Evolutionary conservation across 2,888 invertebrate genomes (phyloP), one percentile per base, ranked within the genome.

Genomic region (Sclerodermus sp.): DNA sequence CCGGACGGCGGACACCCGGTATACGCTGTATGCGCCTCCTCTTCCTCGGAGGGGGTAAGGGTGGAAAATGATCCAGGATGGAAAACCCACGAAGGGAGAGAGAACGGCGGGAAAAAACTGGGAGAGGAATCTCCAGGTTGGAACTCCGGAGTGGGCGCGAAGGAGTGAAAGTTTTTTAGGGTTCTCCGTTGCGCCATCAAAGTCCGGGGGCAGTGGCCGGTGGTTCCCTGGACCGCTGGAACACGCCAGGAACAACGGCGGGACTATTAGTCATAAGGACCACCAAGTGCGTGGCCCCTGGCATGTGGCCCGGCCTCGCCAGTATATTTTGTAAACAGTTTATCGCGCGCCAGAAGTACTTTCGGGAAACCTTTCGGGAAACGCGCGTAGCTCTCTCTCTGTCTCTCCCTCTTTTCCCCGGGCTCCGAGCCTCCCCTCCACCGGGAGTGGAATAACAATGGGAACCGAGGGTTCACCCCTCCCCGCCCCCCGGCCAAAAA

Each of bases 241-340:
- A 60, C 49, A 49, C 39, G 43, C 51, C 54, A 46, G 40, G 14
- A 51, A 34, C 39, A 51, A 34, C 39, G 31, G 30, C 16, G 32
- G 29, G 56, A 47, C 63, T 57, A 62, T 62, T 58, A 63, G 55
- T 62, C 63, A 63, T 60, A 55, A 55, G 54, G 62, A 58, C 61
- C 62, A 62, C 64, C 64, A 31, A 50, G 58, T 9, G 45, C 45
- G 53, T 44, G 45, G 9, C 38, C 51, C 52, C 47, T 45, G 51
- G 50, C 51, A 58, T 54, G 41, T 51, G 52, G 47, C 37, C 48
- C 45, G 45, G 37, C 45, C 57, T 46, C 49, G 42, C 44, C 48
- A 18, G 48, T 49, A 45, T 60, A 61, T 57, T 64, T 66, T 57
- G 64, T 66, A 67, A 67, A 67, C 60, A 62, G 57, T 51, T 60